Evolutionary conservation across 2,797 vertebrate genomes (phyloP), one percentile per base, ranked within the genome.

Genomic region (Lithobates sylvaticus): DNA sequence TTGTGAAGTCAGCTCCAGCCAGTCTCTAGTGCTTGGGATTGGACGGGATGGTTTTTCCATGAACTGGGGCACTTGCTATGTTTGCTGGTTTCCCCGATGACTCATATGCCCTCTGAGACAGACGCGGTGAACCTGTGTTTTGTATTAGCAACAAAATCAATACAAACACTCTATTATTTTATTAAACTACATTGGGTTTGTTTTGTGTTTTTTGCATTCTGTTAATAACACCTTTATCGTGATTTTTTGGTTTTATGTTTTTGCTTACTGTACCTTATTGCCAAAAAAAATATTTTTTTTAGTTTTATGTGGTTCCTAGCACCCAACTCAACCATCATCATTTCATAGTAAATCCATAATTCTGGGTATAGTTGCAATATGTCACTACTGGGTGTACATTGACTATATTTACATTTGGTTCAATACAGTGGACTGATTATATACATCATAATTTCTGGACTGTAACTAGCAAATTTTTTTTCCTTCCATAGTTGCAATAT

Each of bases 1-100:
- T 73, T 95, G 96, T 98, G 96, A 97, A 97, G 96, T 98, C 97
- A 97, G 97, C 93, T 64, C 96, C 94, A 94, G 94, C 94, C 95
- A 95, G 81, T 39, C 61, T 67, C 65, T 10, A 29, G 13, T 5
- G 65, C 65, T 13, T 67, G 16, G 75, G 34, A 65, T 94, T 92
- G 90, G 91, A 91, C 21, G 93, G 92, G 92, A 93, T 93, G 93
- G 93, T 93, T 93, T 92, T 95, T 94, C 93, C 93, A 95, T 95
- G 95, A 96, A 96, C 94, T 93, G 90, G 50, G 94, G 96, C 96
- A 94, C 95, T 95, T 97, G 95, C 97, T 94, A 94, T 94, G 93
- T 93, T 94, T 94, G 96, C 94, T 96, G 93, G 91, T 90, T 92
- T 92, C 95, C 94, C 47, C 32, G 58, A 16, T 70, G 27, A 75